A percentile compares a stretch with the other conserved stretches of the same genome.
Evolutionary conservation across 2,113 vertebrate genomes (phyloP).

Genomic region (Fulica atra): DNA sequence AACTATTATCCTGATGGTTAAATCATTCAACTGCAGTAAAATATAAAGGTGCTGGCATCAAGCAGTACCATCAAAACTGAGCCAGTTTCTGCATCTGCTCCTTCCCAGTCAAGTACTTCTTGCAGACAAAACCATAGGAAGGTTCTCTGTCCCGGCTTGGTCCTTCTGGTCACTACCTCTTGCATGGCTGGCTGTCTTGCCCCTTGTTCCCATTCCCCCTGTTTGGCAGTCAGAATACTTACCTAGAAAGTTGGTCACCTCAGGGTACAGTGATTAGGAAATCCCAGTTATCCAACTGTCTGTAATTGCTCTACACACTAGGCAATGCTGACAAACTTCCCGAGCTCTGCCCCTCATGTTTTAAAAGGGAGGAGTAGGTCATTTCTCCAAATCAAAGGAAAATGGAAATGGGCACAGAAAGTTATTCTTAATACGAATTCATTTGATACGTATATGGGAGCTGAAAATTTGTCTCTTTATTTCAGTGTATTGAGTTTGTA

Average conservation of each 20-base stretch:
- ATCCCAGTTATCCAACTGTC: background rate
- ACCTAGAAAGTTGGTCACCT: background rate
- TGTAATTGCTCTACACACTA: background rate
- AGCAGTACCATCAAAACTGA: background rate
- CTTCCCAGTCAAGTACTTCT: accelerated
- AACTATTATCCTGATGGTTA: background rate
- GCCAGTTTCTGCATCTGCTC: background rate
- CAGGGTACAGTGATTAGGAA: background rate
- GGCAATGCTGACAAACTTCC: background rate
- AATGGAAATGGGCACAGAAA: background rate
- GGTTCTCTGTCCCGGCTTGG: background rate
- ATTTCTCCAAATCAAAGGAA: background rate
- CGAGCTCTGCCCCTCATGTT: background rate
- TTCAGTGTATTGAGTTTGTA: background rate
- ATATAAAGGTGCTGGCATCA: background rate
- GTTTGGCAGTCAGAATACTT: background rate
- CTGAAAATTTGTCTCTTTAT: background rate
- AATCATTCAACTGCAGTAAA: background rate
- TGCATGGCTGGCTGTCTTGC: background rate
- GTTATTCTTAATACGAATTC: background rate
- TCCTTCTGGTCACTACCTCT: background rate
- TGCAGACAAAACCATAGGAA: background rate
- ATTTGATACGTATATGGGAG: accelerated
- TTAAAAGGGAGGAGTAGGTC: background rate
- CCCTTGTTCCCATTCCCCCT: background rate